phyloP scores from a whole-genome alignment of 2,797 vertebrate species.

The Typhlichthys eigenmanni region DNA sequence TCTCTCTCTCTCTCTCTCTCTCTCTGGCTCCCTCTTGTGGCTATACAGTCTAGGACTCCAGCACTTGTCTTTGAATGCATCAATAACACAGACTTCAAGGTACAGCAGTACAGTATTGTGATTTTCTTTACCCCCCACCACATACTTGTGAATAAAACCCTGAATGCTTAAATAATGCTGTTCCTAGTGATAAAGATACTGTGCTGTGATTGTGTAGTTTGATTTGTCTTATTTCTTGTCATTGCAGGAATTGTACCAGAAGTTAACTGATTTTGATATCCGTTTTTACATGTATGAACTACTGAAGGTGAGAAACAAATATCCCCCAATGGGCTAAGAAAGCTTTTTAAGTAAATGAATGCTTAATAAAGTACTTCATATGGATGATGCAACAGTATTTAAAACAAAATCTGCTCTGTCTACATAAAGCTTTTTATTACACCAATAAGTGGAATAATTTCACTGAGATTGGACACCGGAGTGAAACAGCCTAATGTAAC shows the following conservation, averaged over 20 bases:
- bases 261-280: conserved; percentile 97
- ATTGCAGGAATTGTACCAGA: conserved; percentile 96
- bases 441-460: no score
- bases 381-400: no score
- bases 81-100: conserved; percentile 99
- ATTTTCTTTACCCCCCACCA: neutral
- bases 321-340: no score
- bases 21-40: conserved; percentile 45
- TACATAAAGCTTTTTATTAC: no score
- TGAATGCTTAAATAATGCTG: no score
- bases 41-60: conserved; percentile 92
- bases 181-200: no score
- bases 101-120: conserved; percentile 53
- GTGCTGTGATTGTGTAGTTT: neutral
- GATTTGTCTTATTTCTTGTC: conserved; percentile 18
- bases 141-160: neutral
- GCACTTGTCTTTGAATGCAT: conserved; percentile 99
- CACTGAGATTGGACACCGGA: no score
- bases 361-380: no score
- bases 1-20: neutral
- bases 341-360: no score
- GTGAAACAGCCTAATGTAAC: no score
- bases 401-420: no score
- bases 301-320: conserved; percentile 85
- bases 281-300: conserved; percentile 99